phyloP scores from a whole-genome alignment of 2,113 vertebrate species.

The Agelaius tricolor region DNA sequence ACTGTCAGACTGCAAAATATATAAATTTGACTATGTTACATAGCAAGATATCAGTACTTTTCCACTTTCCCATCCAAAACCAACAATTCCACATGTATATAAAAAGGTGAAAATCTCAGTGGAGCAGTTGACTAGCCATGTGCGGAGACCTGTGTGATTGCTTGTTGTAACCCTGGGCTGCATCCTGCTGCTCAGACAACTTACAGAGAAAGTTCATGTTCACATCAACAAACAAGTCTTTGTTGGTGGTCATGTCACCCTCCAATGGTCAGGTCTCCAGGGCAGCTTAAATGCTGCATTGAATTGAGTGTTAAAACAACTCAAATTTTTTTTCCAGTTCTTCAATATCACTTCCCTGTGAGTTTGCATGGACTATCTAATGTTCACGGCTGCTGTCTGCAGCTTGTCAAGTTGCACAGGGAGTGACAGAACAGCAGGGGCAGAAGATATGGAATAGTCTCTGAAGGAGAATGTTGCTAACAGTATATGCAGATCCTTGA shows the following conservation, averaged over 20 bases:
- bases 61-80: not conserved
- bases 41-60: not conserved
- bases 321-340: not conserved
- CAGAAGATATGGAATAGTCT: not conserved
- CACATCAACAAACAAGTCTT: not conserved
- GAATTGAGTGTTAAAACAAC: not conserved
- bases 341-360: not conserved
- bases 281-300: not conserved
- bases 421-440: not conserved
- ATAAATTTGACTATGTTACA: not conserved
- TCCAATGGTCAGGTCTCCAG: not conserved
- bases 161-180: not conserved
- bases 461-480: not conserved
- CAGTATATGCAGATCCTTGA: not conserved
- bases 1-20: not conserved
- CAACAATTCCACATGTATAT: not conserved
- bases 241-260: not conserved
- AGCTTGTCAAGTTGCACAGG: not conserved
- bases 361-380: not conserved
- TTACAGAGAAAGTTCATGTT: not conserved
- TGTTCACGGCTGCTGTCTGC: not conserved
- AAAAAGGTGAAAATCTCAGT: not conserved
- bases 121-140: not conserved
- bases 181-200: not conserved
- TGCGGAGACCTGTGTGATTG: not conserved